phyloP scores from a whole-genome alignment of 1,140 invertebrate genomes.

The Anthonomus grandis region DNA sequence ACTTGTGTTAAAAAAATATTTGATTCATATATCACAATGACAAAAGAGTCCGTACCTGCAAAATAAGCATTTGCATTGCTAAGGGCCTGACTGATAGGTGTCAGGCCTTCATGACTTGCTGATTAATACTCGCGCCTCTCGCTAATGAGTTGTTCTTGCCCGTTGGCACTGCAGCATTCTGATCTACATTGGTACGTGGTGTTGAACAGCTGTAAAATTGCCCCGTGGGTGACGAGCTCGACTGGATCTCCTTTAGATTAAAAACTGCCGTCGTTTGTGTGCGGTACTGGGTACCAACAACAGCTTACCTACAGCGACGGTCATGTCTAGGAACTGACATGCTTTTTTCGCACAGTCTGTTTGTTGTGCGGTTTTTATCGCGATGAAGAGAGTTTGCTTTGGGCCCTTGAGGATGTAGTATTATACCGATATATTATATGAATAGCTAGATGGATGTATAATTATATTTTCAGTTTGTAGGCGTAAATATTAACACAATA shows the following conservation, averaged over 20 bases:
- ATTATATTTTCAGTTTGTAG: too few relatives aligned
- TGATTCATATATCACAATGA: too few relatives aligned
- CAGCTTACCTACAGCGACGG: not conserved
- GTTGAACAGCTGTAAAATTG: conserved; percentile 31
- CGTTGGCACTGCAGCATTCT: conserved; percentile 13
- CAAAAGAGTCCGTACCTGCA: not conserved
- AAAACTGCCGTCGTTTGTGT: conserved; percentile 11
- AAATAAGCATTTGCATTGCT: conserved; percentile 38
- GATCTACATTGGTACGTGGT: conserved; percentile 31
- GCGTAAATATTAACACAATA: too few relatives aligned
- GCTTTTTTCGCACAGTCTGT: too few relatives aligned
- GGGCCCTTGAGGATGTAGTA: too few relatives aligned
- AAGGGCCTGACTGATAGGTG: conserved; percentile 43
- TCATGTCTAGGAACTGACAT: not conserved
- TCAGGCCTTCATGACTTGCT: conserved; percentile 36
- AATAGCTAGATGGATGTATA: too few relatives aligned
- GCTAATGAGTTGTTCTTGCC: conserved; percentile 31
- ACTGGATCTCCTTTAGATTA: not conserved
- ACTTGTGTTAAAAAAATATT: not conserved
- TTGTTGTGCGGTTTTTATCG: too few relatives aligned
- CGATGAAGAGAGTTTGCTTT: too few relatives aligned
- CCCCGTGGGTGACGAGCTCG: conserved; percentile 18
- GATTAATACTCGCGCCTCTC: conserved; percentile 31
- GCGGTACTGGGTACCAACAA: conserved; percentile 4
- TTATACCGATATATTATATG: too few relatives aligned